Base-by-base conservation (phyloP, 2,888 invertebrate species). In the Drosophila pegasa region DNA sequence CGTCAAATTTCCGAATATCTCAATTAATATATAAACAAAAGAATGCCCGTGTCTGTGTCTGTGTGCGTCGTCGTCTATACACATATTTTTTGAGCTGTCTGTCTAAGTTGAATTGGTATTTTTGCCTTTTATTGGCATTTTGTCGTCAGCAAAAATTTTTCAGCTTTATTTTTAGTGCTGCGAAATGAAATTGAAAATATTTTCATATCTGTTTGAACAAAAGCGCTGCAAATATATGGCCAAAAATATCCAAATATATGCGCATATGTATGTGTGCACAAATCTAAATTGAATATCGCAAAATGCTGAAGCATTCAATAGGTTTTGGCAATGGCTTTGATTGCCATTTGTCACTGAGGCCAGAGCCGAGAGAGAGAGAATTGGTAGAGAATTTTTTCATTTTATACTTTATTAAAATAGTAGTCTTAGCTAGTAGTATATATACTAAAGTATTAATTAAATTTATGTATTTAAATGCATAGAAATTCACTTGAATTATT, bases 331-430 rank as follows among this genome's bases (percentile, higher is more conserved):
- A 29, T 27, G 27, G 43, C 43, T 59, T 59, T 57, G 64, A 71
- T 47, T 63, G 57, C 56, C 56, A 31, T 73, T 79, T 66, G 80
- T 75, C 83, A 82, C 55, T 82, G 62, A 70, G 37, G 37, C n/a
- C n/a, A n/a, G n/a, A n/a, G n/a, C n/a, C n/a, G n/a, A n/a, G n/a
- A n/a, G n/a, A n/a, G n/a, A n/a, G n/a, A n/a, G n/a, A n/a, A n/a
- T n/a, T n/a, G n/a, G n/a, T n/a, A n/a, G n/a, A n/a, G n/a, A n/a
- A n/a, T n/a, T n/a, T n/a, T n/a, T n/a, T n/a, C n/a, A n/a, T n/a
- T n/a, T n/a, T n/a, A n/a, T n/a, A n/a, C n/a, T n/a, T n/a, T n/a
- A n/a, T n/a, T n/a, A n/a, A n/a, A n/a, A n/a, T n/a, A n/a, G n/a
- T n/a, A n/a, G n/a, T n/a, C n/a, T n/a, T n/a, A n/a, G n/a, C n/a